Evolutionary conservation across 1,140 invertebrate species (phyloP).

Genomic region (Drosophila watanabei): DNA sequence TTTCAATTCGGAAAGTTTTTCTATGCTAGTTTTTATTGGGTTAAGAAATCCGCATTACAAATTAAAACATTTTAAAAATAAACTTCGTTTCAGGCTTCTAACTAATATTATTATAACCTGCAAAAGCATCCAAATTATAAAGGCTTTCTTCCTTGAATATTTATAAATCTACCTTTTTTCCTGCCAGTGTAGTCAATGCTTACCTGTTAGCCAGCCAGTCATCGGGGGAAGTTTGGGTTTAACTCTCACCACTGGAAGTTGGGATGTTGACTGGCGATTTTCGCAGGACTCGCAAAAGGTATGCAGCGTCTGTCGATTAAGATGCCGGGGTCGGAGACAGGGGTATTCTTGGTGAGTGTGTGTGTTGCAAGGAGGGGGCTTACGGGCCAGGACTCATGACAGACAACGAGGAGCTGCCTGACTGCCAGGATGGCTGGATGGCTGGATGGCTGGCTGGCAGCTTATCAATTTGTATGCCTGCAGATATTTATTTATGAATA

Average conservation of each 20-base stretch:
- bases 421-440: slow-evolving; percentile 17
- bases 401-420: slow-evolving; percentile 43
- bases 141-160: no score
- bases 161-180: neutral
- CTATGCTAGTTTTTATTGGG: no score
- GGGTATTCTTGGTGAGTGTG: slow-evolving; percentile 7
- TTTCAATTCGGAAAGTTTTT: no score
- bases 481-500: slow-evolving; percentile 84
- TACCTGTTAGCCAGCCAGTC: slow-evolving; percentile 57
- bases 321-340: slow-evolving; percentile 57
- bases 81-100: no score
- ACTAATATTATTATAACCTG: no score
- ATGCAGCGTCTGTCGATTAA: slow-evolving; percentile 78
- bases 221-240: slow-evolving; percentile 52
- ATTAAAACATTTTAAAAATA: no score
- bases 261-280: slow-evolving; percentile 51
- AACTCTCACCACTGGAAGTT: slow-evolving; percentile 11
- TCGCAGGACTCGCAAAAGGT: slow-evolving; percentile 70
- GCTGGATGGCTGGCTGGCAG: slow-evolving; percentile 50
- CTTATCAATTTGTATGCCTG: slow-evolving; percentile 83
- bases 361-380: slow-evolving; percentile 44
- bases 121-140: no score
- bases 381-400: slow-evolving; percentile 52
- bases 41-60: no score
- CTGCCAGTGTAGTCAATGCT: slow-evolving; percentile 57